These are phyloP conservation scores for Mus minutoides DNA, from an alignment of 2,797 vertebrate genomes.

Conservation along the genomic window DNA sequence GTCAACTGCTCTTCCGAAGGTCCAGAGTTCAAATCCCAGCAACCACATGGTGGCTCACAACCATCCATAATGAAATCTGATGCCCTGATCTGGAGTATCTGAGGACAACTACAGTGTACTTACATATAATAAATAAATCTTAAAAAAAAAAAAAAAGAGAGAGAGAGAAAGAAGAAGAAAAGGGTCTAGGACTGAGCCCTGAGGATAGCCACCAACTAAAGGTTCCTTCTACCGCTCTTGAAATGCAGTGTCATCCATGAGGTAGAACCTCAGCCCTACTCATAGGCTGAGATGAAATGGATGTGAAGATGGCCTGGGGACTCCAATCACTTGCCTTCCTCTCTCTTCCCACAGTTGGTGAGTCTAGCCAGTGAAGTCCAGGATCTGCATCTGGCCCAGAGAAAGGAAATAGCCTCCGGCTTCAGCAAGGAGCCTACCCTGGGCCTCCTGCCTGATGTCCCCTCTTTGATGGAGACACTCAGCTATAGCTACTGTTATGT, in stretches of 20 bases:
- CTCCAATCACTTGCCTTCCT: not conserved
- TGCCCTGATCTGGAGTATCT: too few species aligned
- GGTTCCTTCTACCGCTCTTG: fast-evolving
- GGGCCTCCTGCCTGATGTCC: conserved; percentile 88
- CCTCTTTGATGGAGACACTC: conserved; percentile 90
- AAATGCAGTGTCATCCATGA: not conserved
- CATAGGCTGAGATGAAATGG: fast-evolving
- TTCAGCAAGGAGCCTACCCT: conserved; percentile 88
- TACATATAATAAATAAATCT: too few species aligned
- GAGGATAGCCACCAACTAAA: too few species aligned
- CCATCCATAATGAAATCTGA: too few species aligned
- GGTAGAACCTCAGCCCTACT: not conserved
- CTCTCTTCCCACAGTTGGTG: conserved; percentile 89
- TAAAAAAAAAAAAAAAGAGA: too few species aligned
- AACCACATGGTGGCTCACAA: too few species aligned
- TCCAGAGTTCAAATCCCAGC: too few species aligned
- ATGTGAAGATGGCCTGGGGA: fast-evolving
- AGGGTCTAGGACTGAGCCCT: not conserved
- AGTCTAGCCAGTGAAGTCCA: conserved; percentile 94
- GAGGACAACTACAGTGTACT: too few species aligned
- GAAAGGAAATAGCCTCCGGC: conserved; percentile 89
- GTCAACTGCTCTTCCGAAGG: too few species aligned
- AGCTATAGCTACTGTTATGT: conserved; percentile 96
- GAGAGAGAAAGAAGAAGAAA: not conserved
- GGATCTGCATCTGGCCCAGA: conserved; percentile 90